Evolutionary conservation across 2,797 vertebrate species (phyloP), one percentile per base, ranked within the genome.

Genomic region (Neosalanx taihuensis): DNA sequence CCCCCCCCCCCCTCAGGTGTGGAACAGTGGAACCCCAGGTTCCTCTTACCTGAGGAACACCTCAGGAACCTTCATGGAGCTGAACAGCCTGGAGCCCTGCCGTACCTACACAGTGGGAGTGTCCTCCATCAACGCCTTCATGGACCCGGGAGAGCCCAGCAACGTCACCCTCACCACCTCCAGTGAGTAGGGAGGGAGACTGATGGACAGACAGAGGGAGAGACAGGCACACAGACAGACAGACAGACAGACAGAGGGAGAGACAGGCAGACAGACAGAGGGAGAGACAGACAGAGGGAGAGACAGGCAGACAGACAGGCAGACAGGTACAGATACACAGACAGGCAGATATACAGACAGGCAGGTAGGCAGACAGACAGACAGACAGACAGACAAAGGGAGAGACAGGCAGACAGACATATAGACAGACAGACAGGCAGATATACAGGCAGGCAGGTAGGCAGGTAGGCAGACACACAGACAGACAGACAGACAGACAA

Each of bases 51-150:
- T 53, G 15, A 53, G 18, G 51, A 53, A n/a, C 15, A 84, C 87
- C 37, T 63, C 87, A 0, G 0, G 1, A 6, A 85, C 79, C 3
- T 26, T 1, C 35, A 61, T 89, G 76, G 75, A 86, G 4, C 77
- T 94, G 75, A 64, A 41, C 15, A 70, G 82, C 13, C 87, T 95
- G 80, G 76, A 86, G 67, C 89, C 91, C 26, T 94, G 94, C 84
- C 86, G 91, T 75, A 85, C 62, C 63, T 94, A 93, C 81, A 88
- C 76, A 2, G 84, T 95, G 64, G 92, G 87, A 5, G 84, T 94
- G 1, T 92, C 91, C 15, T 94, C 93, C 2, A 0, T 91, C 61
- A 93, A 92, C 41, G 26, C 70, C 72, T 94, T 93, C 86, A 65
- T 83, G 15, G 69, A 79, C 12, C 76, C 89, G n/a, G 94, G 94